These are phyloP conservation scores for Hydractinia echinata DNA, from an alignment of 30 jellyfish, hydroid and myxozoan genomes.

Conservation along the genomic window DNA sequence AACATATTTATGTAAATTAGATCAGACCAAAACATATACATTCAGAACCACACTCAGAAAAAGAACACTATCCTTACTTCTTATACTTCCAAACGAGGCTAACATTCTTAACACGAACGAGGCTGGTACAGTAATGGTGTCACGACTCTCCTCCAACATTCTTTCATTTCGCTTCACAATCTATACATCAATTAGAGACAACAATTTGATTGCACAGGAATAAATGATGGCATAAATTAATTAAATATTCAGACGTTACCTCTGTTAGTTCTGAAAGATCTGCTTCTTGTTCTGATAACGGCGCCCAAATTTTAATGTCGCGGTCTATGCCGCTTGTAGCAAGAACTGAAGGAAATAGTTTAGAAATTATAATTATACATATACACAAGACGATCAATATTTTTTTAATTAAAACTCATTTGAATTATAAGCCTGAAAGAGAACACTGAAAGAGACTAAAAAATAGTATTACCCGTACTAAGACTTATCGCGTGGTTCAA, in stretches of 20 bases:
- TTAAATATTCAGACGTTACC: constrained; percentile 18
- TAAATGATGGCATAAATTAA: too few species aligned
- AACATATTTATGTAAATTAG: too few species aligned
- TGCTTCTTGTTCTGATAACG: constrained; percentile 44
- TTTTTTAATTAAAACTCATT: not conserved
- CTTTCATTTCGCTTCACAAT: constrained; percentile 75
- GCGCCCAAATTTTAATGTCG: constrained; percentile 78
- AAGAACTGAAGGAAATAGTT: constrained; percentile 34
- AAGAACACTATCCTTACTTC: constrained; percentile 37
- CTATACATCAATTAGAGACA: constrained; percentile 31
- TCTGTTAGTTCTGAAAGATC: constrained; percentile 43
- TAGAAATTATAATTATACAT: not conserved
- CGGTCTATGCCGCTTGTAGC: constrained; percentile 90
- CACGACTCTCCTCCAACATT: constrained; percentile 79
- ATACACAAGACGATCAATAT: not conserved
- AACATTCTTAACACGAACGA: constrained; percentile 84
- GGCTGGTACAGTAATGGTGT: constrained; percentile 75
- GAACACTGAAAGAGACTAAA: too few species aligned
- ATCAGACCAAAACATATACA: too few species aligned
- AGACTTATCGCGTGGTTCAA: too few species aligned
- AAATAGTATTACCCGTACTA: too few species aligned
- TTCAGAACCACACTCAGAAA: too few species aligned
- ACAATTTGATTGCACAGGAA: too few species aligned
- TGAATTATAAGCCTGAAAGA: not conserved
- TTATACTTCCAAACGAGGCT: constrained; percentile 57